Evolutionary conservation across 2,888 invertebrate species (phyloP).

Genomic region (Clostera curtula): DNA sequence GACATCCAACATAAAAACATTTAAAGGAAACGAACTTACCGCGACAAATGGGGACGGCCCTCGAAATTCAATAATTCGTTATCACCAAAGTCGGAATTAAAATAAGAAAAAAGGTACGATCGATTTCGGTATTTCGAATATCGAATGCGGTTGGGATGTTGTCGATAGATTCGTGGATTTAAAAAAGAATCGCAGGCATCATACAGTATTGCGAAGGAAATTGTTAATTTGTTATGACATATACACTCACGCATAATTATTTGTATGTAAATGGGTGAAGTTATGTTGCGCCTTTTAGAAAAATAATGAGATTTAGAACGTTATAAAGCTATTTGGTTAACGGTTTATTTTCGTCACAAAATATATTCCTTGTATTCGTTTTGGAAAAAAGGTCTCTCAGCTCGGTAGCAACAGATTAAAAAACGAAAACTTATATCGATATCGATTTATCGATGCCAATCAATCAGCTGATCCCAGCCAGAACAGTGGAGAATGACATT

Average conservation of each 20-base stretch:
- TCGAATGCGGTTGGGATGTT: constrained; percentile 12
- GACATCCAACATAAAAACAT: constrained; percentile 43
- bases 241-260: too few relatives aligned
- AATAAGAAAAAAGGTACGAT: constrained; percentile 62
- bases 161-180: constrained; percentile 27
- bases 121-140: constrained; percentile 46
- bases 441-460: constrained; percentile 17
- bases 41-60: constrained; percentile 57
- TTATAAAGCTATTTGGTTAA: too few relatives aligned
- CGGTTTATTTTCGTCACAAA: too few relatives aligned
- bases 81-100: constrained; percentile 67
- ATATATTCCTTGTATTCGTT: too few relatives aligned
- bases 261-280: too few relatives aligned
- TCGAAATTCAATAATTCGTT: constrained; percentile 70
- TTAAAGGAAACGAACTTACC: constrained; percentile 61
- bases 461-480: constrained; percentile 12
- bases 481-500: constrained; percentile 60
- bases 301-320: too few relatives aligned
- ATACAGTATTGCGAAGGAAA: too few relatives aligned
- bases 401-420: too few relatives aligned
- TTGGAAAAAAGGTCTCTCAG: too few relatives aligned
- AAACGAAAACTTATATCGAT: constrained; percentile 14
- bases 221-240: too few relatives aligned
- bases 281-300: too few relatives aligned
- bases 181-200: too few relatives aligned